These are phyloP conservation scores for Limosa lapponica DNA, from an alignment of 2,797 vertebrate species.

Conservation along the genomic window DNA sequence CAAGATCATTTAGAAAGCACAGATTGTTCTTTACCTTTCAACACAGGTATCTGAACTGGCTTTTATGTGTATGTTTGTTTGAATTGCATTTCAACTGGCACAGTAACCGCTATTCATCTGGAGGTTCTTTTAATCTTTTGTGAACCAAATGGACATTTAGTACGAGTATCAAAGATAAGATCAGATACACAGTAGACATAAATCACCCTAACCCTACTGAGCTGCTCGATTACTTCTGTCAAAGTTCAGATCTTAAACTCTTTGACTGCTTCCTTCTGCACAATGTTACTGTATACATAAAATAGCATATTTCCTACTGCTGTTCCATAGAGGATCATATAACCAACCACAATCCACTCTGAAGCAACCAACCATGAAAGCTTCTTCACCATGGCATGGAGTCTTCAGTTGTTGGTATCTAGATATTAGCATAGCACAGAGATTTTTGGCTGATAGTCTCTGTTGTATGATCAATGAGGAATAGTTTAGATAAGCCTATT, in stretches of 20 bases:
- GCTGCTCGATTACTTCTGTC: not conserved
- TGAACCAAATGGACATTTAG: constrained; percentile 14
- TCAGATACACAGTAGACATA: not conserved
- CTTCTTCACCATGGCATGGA: not conserved
- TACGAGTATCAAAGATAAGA: constrained; percentile 15
- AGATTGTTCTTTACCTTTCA: constrained; percentile 18
- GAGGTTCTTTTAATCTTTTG: constrained; percentile 49
- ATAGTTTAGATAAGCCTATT: not conserved
- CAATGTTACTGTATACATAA: not conserved
- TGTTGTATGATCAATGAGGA: not conserved
- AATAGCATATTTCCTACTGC: not conserved
- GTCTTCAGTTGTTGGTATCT: not conserved
- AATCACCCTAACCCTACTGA: not conserved
- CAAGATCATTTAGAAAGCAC: not conserved
- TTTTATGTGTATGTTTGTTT: not conserved
- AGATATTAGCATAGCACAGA: not conserved
- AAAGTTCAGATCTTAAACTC: not conserved
- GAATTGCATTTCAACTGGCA: constrained; percentile 37
- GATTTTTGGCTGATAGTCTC: not conserved
- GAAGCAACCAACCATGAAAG: not conserved
- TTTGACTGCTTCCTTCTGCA: not conserved
- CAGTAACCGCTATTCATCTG: not conserved
- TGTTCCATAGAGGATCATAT: not conserved
- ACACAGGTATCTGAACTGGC: not conserved
- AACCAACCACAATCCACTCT: not conserved